Evolutionary conservation across 2,888 invertebrate genomes (phyloP).

Genomic region (Poecilobothrus nobilitatus): DNA sequence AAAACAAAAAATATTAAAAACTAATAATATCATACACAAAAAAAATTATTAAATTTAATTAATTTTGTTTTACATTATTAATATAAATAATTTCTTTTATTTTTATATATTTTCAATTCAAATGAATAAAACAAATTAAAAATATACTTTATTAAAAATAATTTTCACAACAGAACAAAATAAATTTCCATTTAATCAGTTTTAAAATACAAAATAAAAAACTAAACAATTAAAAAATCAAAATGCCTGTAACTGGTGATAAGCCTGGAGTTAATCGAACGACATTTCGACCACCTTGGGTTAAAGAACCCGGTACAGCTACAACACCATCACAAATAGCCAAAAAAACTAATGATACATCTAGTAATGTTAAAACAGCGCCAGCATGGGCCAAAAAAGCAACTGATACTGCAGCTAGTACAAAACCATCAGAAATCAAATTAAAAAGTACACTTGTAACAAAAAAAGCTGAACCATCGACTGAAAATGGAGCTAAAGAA

Average conservation of each 20-base stretch:
- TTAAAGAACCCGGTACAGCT: constrained; percentile 52
- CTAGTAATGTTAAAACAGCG: constrained; percentile 34
- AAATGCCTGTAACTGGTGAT: constrained; percentile 36
- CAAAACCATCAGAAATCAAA: constrained; percentile 17
- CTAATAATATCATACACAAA: too few species aligned
- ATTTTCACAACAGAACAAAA: not conserved
- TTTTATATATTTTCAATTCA: too few species aligned
- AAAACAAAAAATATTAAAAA: constrained; percentile 14
- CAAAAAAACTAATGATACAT: constrained; percentile 43
- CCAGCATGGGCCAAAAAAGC: constrained; percentile 48
- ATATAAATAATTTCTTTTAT: too few species aligned
- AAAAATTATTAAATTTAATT: too few species aligned
- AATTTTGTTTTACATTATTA: too few species aligned
- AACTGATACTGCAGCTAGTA: constrained; percentile 18
- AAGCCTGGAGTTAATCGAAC: constrained; percentile 46
- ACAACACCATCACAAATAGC: constrained; percentile 33
- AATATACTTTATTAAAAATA: too few species aligned
- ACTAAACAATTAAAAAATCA: not conserved
- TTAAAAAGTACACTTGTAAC: constrained; percentile 25
- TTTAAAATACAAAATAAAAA: too few species aligned
- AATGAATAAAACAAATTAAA: too few species aligned
- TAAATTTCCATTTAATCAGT: constrained; percentile 12
- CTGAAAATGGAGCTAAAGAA: constrained; percentile 7
- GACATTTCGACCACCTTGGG: constrained; percentile 62
- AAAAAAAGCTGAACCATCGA: constrained; percentile 23